phyloP scores from a whole-genome alignment of 2,888 invertebrate species.

The Ctena decussata region DNA sequence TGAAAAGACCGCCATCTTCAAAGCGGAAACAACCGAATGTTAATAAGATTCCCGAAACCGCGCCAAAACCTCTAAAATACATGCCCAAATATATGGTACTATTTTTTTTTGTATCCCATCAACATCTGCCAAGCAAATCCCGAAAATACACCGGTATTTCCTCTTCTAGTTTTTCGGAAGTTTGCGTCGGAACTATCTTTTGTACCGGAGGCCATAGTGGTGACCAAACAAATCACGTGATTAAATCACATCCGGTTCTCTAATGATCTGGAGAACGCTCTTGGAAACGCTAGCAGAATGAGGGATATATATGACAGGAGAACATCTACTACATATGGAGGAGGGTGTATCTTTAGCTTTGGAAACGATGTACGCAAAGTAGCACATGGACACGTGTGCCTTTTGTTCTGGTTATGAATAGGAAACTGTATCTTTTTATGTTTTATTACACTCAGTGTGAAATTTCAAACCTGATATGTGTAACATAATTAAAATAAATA shows the following conservation, averaged over 20 bases:
- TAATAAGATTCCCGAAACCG: constrained; percentile 4
- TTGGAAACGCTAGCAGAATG: neutral
- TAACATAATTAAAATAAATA: neutral
- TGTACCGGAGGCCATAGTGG: too few species aligned
- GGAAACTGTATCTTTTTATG: neutral
- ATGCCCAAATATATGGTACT: neutral
- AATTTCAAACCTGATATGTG: neutral
- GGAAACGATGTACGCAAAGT: neutral
- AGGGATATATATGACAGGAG: neutral
- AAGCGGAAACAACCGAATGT: constrained; percentile 7
- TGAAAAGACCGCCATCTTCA: neutral
- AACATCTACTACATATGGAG: neutral
- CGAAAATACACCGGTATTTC: too few species aligned
- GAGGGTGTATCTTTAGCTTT: neutral
- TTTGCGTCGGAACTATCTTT: neutral
- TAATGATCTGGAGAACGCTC: too few species aligned
- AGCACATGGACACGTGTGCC: neutral
- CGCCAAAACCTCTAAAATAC: constrained; percentile 4
- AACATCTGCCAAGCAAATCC: neutral
- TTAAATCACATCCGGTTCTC: too few species aligned
- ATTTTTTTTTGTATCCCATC: neutral
- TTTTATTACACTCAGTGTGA: neutral
- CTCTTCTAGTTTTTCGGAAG: neutral
- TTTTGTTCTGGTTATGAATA: too few species aligned
- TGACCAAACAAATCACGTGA: too few species aligned